Conservation (phyloP, 1,140 invertebrate genomes). For the Amyelois transitella region DNA sequence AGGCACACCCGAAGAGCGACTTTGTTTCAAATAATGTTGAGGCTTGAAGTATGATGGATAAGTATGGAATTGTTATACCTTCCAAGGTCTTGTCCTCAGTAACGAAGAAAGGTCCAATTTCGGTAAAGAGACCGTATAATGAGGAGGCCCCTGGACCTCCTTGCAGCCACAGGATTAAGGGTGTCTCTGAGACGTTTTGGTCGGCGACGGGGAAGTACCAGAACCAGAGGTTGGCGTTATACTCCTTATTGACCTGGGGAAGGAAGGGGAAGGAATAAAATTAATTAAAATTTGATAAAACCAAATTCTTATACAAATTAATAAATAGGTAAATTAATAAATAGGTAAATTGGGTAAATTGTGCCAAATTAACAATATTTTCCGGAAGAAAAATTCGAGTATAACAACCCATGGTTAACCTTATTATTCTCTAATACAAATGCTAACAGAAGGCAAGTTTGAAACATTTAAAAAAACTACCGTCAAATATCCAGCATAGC, state of each 20-base stretch:
- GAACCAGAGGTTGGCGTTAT: conserved; percentile 90
- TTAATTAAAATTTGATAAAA: too few relatives aligned
- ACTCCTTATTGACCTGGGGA: conserved; percentile 80
- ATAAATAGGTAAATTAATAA: too few relatives aligned
- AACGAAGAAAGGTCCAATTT: conserved; percentile 78
- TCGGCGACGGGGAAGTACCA: conserved; percentile 89
- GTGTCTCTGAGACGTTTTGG: conserved; percentile 72
- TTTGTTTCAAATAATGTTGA: not conserved
- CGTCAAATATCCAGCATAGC: conserved; percentile 66
- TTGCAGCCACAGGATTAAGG: conserved; percentile 90
- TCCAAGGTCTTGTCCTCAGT: conserved; percentile 44
- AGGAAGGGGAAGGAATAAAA: conserved; percentile 48
- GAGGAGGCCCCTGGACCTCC: conserved; percentile 83
- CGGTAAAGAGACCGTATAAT: conserved; percentile 82
- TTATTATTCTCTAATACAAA: too few relatives aligned
- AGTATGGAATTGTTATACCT: conserved; percentile 25
- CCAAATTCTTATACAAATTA: too few relatives aligned
- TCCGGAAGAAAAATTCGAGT: too few relatives aligned
- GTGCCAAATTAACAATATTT: too few relatives aligned
- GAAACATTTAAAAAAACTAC: conserved; percentile 27
- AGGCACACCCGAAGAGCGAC: too few relatives aligned
- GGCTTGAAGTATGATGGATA: too few relatives aligned
- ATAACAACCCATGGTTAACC: too few relatives aligned
- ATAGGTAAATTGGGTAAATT: too few relatives aligned
- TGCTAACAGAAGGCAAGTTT: too few relatives aligned